Base-by-base conservation (phyloP, 2,888 invertebrate genomes). In the Adelognathus sp. region DNA sequence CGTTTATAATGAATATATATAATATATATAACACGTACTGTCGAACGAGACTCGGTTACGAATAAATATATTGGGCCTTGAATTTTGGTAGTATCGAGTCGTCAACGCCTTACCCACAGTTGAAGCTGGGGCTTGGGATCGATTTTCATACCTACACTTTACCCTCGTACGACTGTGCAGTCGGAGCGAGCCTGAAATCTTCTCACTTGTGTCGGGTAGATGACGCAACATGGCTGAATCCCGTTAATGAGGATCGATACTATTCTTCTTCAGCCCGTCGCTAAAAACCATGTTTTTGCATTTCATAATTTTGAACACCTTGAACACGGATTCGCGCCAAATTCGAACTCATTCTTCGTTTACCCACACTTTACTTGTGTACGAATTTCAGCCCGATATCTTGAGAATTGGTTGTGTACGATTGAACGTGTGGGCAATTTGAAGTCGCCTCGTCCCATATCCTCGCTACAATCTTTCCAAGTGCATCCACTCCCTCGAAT, bases 11-110 rank as follows among this genome's bases (percentile, higher is more conserved):
- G 36, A 36, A 33, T 60, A 60, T 7, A 31, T 31, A 31, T 52
- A 67, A 24, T 50, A 50, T 50, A 36, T 36, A 50, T n/a, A n/a
- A n/a, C n/a, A n/a, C 50, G 21, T 11, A 50, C 50, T 54, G 39
- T 67, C 52, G 39, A 67, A 39, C 36, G 39, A 41, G 52, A 4
- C 27, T 54, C 36, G 39, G 66, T 54, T 54, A 54, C 41, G n/a
- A 67, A 67, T 67, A 67, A 52, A 67, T 54, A 18, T 24, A n/a
- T 67, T 67, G 39, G 29, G 66, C 54, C 36, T 67, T 41, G 16
- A 67, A 39, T 36, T 29, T 1, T 39, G 27, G 0, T 18, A 14
- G n/a, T 31, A 18, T 24, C 21, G 18, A 31, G 4, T 11, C 11
- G 5, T 21, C 21, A 18, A 46, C 27, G 24, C n/a, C 52, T 66